These are phyloP conservation scores for Drosophila atroscutellata DNA, from an alignment of 2,888 invertebrate species.

Conservation along the genomic window DNA sequence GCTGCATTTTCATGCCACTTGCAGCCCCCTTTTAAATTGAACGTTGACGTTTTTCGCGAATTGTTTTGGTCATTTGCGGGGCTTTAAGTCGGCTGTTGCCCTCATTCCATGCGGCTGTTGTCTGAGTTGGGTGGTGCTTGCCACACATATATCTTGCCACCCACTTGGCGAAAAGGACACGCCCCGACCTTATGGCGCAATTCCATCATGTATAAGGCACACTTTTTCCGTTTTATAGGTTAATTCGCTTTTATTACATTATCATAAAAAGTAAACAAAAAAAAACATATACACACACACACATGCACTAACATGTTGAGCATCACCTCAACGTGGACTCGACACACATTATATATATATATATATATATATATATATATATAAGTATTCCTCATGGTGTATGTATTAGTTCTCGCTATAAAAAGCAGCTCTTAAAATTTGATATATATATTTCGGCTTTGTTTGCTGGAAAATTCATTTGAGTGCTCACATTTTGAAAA, in stretches of 20 bases:
- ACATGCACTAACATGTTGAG: slow-evolving; percentile 51
- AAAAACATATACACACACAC: slow-evolving; percentile 34
- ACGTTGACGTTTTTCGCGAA: slow-evolving; percentile 47
- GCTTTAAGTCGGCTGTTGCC: slow-evolving; percentile 31
- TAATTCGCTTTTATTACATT: slow-evolving; percentile 83
- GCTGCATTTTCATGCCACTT: slow-evolving; percentile 3
- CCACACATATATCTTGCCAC: slow-evolving; percentile 42
- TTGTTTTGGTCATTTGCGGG: slow-evolving; percentile 69
- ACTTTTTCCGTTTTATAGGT: slow-evolving; percentile 82
- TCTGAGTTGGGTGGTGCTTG: slow-evolving; percentile 36
- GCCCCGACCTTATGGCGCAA: slow-evolving; percentile 80
- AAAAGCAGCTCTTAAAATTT: slow-evolving; percentile 65
- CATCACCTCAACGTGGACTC: slow-evolving; percentile 42
- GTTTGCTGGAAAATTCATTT: slow-evolving; percentile 17
- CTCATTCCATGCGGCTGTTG: slow-evolving; percentile 28
- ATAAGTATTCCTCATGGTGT: not conserved
- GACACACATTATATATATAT: slow-evolving; percentile 13
- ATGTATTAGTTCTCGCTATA: slow-evolving; percentile 64
- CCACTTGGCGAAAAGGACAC: slow-evolving; percentile 60
- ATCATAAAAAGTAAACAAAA: slow-evolving; percentile 75
- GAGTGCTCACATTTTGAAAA: slow-evolving; percentile 32
- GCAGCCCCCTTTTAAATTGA: slow-evolving; percentile 61
- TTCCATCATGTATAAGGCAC: slow-evolving; percentile 73
- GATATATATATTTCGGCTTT: slow-evolving; percentile 43
- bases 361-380: not conserved